Conservation (phyloP, 2,797 vertebrate genomes). For the Adelosebastes latens region DNA sequence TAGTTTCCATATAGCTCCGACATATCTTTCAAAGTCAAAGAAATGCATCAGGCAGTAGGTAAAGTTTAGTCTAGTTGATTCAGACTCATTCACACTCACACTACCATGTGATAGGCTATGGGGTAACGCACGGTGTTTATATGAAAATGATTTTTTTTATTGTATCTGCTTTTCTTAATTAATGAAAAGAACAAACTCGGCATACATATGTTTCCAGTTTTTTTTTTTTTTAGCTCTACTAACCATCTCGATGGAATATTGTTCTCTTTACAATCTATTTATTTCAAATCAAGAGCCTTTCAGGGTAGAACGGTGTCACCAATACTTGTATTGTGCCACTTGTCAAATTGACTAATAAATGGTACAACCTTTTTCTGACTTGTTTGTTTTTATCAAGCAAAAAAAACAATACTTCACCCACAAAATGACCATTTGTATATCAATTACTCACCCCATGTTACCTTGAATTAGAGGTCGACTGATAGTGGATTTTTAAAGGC, state of each 20-base stretch:
- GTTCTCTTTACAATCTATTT: slow-evolving; percentile 67
- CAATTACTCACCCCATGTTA: too few relatives aligned
- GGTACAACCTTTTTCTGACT: slow-evolving; percentile 34
- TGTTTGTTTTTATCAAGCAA: background rate
- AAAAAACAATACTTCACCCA: too few relatives aligned
- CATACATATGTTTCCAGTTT: slow-evolving; percentile 16
- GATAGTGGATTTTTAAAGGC: too few relatives aligned
- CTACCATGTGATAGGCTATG: background rate
- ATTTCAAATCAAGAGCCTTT: slow-evolving; percentile 64
- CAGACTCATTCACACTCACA: background rate
- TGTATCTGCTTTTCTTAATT: slow-evolving; percentile 10
- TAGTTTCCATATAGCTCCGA: background rate
- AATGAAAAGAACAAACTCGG: background rate
- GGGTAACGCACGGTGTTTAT: slow-evolving; percentile 29
- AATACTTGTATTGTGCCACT: slow-evolving; percentile 51
- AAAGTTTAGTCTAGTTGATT: background rate
- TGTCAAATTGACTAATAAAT: slow-evolving; percentile 72
- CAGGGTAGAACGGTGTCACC: slow-evolving; percentile 54
- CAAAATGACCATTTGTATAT: too few relatives aligned
- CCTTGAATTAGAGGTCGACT: too few relatives aligned
- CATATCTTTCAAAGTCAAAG: background rate
- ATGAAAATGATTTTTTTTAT: slow-evolving; percentile 1
- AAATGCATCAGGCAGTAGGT: background rate
- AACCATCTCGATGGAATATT: slow-evolving; percentile 51
- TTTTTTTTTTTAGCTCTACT: slow-evolving; percentile 56